A percentile compares a stretch with the other conserved stretches of the same genome.
Conservation (phyloP, 2,113 vertebrate species). For the Patagioenas fasciata region DNA sequence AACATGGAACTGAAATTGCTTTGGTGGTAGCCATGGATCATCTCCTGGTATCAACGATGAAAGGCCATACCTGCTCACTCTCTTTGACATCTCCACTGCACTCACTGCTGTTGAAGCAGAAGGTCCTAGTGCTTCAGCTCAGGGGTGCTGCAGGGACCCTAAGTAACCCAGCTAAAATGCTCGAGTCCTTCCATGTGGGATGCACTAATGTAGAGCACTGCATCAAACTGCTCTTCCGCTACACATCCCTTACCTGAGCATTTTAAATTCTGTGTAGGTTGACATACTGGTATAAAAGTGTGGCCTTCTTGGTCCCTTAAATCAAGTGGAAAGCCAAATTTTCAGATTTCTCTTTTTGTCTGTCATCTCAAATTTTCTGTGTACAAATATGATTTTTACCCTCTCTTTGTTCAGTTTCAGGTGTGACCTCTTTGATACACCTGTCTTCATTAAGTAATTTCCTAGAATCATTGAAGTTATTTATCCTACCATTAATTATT, state of each 20-base stretch:
- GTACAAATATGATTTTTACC: not conserved
- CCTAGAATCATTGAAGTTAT: not conserved
- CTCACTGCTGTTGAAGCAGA: not conserved
- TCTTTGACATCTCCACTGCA: not conserved
- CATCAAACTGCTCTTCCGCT: not conserved
- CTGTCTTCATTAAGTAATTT: not conserved
- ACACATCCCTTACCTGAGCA: not conserved
- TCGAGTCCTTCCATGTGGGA: not conserved
- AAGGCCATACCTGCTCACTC: not conserved
- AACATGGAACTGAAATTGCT: not conserved
- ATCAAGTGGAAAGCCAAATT: not conserved
- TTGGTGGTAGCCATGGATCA: not conserved
- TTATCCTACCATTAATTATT: not conserved
- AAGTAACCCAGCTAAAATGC: not conserved
- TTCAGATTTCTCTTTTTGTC: not conserved
- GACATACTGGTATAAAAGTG: not conserved
- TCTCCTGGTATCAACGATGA: not conserved
- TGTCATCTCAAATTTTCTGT: not conserved
- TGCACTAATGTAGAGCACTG: not conserved
- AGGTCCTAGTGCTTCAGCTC: not conserved
- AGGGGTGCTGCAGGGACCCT: not conserved
- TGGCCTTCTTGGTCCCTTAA: not conserved
- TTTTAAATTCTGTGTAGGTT: not conserved
- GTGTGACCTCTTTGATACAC: not conserved
- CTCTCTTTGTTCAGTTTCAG: not conserved